Evolutionary conservation across 2,888 invertebrate genomes (phyloP).

Genomic region (Rhingia rostrata): DNA sequence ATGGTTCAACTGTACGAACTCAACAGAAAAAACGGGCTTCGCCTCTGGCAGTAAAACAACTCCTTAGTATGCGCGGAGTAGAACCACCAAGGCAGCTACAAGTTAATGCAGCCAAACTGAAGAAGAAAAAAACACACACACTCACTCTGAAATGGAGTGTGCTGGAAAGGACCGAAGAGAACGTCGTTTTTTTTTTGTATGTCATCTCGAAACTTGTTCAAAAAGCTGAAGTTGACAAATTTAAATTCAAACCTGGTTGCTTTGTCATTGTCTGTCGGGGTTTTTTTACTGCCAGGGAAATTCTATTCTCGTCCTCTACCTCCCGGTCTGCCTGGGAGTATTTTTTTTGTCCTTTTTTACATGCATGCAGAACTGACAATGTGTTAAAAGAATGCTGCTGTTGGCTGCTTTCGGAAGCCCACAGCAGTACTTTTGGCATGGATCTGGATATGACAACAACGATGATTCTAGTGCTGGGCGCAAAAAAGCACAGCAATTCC

Average conservation of each 20-base stretch:
- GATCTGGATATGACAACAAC: slow-evolving; percentile 59
- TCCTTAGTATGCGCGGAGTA: slow-evolving; percentile 71
- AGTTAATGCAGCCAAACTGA: slow-evolving; percentile 59
- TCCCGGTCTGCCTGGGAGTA: too few relatives aligned
- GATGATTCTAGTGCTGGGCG: slow-evolving; percentile 10
- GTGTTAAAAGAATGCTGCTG: slow-evolving; percentile 72
- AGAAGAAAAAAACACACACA: slow-evolving; percentile 7
- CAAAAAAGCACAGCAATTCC: slow-evolving; percentile 41
- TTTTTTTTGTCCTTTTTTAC: slow-evolving; percentile 55
- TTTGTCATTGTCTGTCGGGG: slow-evolving; percentile 73
- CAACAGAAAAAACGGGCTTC: slow-evolving; percentile 41
- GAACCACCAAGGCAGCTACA: slow-evolving; percentile 64
- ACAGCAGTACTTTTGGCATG: slow-evolving; percentile 11
- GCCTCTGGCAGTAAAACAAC: slow-evolving; percentile 67
- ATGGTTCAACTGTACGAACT: slow-evolving; percentile 5
- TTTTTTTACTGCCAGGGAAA: slow-evolving; percentile 47
- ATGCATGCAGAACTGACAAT: slow-evolving; percentile 64
- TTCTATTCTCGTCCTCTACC: slow-evolving; percentile 8
- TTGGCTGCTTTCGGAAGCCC: slow-evolving; percentile 48
- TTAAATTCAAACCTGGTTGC: slow-evolving; percentile 75
- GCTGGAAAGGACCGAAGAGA: slow-evolving; percentile 17
- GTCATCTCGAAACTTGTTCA: slow-evolving; percentile 67
- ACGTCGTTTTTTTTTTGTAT: slow-evolving; percentile 35
- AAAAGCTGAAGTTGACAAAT: slow-evolving; percentile 74
- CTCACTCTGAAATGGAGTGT: slow-evolving; percentile 25